Evolutionary conservation across 30 jellyfish, hydroid and myxozoan genomes (phyloP).

Genomic region (Calvadosia cruxmelitensis): DNA sequence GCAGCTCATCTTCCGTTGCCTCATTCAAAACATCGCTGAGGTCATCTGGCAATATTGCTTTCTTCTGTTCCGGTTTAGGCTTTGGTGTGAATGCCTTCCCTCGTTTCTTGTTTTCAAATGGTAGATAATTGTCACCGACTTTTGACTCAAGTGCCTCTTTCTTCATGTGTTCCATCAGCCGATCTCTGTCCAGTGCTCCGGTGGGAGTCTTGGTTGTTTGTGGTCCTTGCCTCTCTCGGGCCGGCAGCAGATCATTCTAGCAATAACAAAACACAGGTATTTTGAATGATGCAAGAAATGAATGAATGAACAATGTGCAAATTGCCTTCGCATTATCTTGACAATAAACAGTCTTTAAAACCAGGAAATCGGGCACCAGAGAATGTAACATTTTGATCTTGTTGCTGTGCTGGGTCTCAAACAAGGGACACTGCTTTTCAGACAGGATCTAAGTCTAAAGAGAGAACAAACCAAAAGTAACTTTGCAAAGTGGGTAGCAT

Average conservation of each 20-base stretch:
- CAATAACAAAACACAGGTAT: not conserved
- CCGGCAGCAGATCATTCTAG: slow-evolving; percentile 83
- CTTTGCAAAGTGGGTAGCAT: no score
- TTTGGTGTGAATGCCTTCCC: slow-evolving; percentile 77
- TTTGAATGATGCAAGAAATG: no score
- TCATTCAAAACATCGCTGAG: slow-evolving; percentile 77
- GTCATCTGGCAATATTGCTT: slow-evolving; percentile 70
- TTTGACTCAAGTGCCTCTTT: slow-evolving; percentile 61
- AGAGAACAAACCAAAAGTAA: no score
- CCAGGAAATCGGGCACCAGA: no score
- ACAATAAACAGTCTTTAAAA: no score
- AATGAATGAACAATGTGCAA: no score
- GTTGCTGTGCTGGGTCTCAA: no score
- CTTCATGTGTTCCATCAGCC: slow-evolving; percentile 56
- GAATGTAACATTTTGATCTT: no score
- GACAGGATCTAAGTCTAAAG: no score
- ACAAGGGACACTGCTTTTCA: no score
- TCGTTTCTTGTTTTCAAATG: slow-evolving; percentile 64
- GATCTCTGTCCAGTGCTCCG: slow-evolving; percentile 68
- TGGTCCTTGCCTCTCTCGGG: slow-evolving; percentile 46
- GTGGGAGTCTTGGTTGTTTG: slow-evolving; percentile 73
- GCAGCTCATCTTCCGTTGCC: slow-evolving; percentile 82
- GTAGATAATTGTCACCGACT: slow-evolving; percentile 60
- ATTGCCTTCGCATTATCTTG: no score
- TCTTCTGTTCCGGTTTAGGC: slow-evolving; percentile 34